These are phyloP conservation scores for Macropus fuliginosus DNA, from an alignment of 2,797 vertebrate genomes.

Conservation along the genomic window DNA sequence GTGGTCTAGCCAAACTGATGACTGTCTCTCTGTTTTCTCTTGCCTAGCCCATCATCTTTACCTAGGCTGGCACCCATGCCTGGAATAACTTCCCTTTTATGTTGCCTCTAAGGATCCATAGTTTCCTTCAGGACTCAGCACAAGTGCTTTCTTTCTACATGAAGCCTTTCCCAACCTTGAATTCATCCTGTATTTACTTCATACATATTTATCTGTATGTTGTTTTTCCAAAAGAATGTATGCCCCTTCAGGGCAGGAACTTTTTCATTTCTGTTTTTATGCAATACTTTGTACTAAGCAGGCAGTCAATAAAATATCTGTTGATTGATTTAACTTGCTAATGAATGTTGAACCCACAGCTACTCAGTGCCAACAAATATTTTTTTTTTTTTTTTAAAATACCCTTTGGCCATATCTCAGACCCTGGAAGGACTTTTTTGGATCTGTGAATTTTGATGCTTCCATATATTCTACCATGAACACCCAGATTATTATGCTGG, in stretches of 20 bases:
- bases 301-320: neutral
- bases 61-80: neutral
- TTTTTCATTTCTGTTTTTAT: neutral
- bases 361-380: neutral
- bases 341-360: neutral
- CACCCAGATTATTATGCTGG: neutral
- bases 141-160: neutral
- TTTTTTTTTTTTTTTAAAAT: neutral
- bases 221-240: neutral
- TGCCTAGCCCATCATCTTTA: neutral
- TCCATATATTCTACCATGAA: neutral
- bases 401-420: neutral
- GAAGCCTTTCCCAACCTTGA: neutral
- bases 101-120: neutral
- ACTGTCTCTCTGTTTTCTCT: neutral
- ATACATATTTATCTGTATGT: neutral
- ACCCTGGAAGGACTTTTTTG: neutral
- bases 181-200: neutral
- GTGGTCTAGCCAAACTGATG: neutral
- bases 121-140: neutral
- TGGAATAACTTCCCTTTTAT: neutral
- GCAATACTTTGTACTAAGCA: neutral
- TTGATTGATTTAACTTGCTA: neutral
- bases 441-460: neutral
- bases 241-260: neutral